Conservation (phyloP, 1,140 invertebrate genomes). For the Drosophila navojoa region DNA sequence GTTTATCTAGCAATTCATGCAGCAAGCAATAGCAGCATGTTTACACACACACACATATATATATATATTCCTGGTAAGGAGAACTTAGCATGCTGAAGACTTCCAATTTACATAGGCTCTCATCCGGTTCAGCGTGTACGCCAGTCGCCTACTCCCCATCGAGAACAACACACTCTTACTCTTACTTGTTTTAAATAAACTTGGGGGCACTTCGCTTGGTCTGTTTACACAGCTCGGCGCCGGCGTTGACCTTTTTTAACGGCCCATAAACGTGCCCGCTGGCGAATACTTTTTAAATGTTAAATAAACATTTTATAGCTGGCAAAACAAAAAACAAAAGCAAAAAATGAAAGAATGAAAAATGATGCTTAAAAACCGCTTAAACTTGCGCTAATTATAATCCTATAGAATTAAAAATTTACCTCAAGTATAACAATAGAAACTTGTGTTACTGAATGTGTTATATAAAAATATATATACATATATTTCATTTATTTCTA, state of each 20-base stretch:
- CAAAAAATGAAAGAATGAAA: conserved; percentile 19
- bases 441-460: neutral
- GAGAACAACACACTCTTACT: no score
- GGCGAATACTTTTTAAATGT: conserved; percentile 78
- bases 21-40: no score
- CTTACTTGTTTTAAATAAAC: conserved; percentile 67
- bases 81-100: no score
- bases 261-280: conserved; percentile 73
- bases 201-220: conserved; percentile 67
- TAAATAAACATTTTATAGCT: conserved; percentile 78
- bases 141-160: no score
- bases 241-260: conserved; percentile 68
- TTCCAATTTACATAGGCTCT: no score
- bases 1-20: no score
- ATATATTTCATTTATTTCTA: neutral
- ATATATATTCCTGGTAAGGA: no score
- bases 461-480: no score
- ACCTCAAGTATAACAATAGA: neutral
- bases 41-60: no score
- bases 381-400: conserved; percentile 63
- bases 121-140: no score
- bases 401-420: conserved; percentile 33
- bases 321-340: conserved; percentile 10
- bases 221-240: conserved; percentile 54
- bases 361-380: conserved; percentile 61